Conservation (phyloP, 1,140 invertebrate species). For the Ectropis grisescens region DNA sequence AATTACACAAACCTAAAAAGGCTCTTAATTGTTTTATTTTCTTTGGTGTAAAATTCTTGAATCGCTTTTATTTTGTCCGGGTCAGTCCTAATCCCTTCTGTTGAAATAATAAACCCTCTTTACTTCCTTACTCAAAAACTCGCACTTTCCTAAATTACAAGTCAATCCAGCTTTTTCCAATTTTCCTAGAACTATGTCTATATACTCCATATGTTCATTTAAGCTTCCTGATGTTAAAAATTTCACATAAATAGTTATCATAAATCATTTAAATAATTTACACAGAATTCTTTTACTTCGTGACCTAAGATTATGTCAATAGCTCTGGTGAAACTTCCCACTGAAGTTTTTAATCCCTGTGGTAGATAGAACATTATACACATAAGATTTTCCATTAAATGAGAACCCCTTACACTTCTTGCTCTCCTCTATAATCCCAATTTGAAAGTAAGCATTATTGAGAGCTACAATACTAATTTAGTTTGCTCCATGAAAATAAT, state of each 20-base stretch:
- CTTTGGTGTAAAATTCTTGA: conserved; percentile 22
- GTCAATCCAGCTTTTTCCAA: conserved; percentile 18
- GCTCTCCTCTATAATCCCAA: conserved; percentile 20
- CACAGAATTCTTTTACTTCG: conserved; percentile 21
- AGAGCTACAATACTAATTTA: conserved; percentile 33
- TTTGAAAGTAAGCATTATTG: conserved; percentile 40
- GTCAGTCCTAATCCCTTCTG: conserved; percentile 27
- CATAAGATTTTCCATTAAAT: conserved; percentile 27
- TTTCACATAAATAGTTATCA: too few relatives aligned
- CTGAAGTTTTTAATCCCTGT: conserved; percentile 37
- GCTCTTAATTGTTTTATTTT: conserved; percentile 29
- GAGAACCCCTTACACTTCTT: conserved; percentile 32
- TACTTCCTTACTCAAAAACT: conserved; percentile 22
- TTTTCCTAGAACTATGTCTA: conserved; percentile 15
- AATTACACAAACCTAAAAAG: conserved; percentile 42
- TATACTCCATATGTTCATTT: conserved; percentile 18
- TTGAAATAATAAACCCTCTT: conserved; percentile 26
- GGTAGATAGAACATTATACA: conserved; percentile 32
- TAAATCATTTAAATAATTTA: conserved; percentile 23
- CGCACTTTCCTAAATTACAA: conserved; percentile 22
- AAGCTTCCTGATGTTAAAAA: conserved; percentile 16
- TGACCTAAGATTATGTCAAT: conserved; percentile 27
- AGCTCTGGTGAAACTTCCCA: conserved; percentile 30
- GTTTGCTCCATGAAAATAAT: conserved; percentile 17
- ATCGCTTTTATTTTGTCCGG: conserved; percentile 29